phyloP scores from a whole-genome alignment of 30 jellyfish, hydroid and myxozoan species.

The Catostylus mosaicus region DNA sequence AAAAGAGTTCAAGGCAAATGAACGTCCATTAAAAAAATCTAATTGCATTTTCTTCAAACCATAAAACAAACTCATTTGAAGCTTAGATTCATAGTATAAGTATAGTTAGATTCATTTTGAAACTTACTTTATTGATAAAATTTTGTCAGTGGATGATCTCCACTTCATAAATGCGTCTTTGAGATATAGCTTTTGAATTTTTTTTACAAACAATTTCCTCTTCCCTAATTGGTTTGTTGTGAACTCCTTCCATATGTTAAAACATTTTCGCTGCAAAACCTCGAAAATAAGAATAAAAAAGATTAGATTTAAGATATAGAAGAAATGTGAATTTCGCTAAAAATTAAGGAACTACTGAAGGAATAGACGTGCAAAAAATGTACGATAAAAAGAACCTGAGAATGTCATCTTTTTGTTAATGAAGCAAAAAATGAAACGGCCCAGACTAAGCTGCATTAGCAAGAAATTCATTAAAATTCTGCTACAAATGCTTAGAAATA shows the following conservation, averaged over 20 bases:
- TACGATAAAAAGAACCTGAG: too few species aligned
- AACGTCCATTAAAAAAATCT: too few species aligned
- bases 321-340: too few species aligned
- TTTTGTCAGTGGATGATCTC: slow-evolving; percentile 13
- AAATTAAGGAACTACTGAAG: too few species aligned
- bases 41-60: too few species aligned
- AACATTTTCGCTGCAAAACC: slow-evolving; percentile 42
- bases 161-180: slow-evolving; percentile 20
- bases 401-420: too few species aligned
- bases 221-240: neutral
- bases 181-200: neutral
- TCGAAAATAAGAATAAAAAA: neutral
- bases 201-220: slow-evolving; percentile 6
- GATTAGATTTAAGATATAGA: too few species aligned
- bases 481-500: neutral
- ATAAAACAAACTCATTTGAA: too few species aligned
- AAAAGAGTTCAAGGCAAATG: too few species aligned
- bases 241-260: slow-evolving; percentile 11
- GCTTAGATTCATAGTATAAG: too few species aligned
- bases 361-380: too few species aligned
- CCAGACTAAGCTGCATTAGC: neutral
- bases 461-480: neutral
- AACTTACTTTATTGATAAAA: slow-evolving; percentile 21
- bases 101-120: neutral
- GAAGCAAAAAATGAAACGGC: too few species aligned